Conservation (phyloP, 2,113 vertebrate genomes). For the Chlorocebus sabaeus region DNA sequence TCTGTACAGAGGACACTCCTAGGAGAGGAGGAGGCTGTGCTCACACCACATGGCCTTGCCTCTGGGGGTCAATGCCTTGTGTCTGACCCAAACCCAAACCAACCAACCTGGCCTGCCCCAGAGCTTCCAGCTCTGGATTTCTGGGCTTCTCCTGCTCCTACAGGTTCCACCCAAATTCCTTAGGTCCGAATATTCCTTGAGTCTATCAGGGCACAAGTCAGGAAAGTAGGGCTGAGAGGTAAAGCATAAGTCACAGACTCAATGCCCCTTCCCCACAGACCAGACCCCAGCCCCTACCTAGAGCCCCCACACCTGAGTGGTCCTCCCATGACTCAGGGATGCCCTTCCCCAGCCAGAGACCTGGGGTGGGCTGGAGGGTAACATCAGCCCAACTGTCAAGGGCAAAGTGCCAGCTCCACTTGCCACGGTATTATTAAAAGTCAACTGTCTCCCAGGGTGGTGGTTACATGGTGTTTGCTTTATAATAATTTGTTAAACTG, state of each 20-base stretch:
- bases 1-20: neutral
- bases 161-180: neutral
- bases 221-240: neutral
- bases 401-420: neutral
- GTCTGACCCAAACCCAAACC: neutral
- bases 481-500: slow-evolving; percentile 54
- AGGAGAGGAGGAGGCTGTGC: neutral
- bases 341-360: neutral
- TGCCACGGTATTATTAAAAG: neutral
- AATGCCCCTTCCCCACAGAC: too few relatives aligned
- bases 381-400: neutral
- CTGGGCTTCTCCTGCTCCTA: neutral
- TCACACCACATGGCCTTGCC: neutral
- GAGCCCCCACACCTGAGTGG: neutral
- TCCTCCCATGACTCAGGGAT: accelerated
- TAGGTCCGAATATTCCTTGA: neutral
- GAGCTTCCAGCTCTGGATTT: neutral
- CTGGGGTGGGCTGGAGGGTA: neutral
- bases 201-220: neutral
- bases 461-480: slow-evolving; percentile 29
- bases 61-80: too few relatives aligned
- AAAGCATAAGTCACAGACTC: neutral
- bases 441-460: neutral
- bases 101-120: neutral
- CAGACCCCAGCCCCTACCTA: neutral